phyloP scores from a whole-genome alignment of 1,140 invertebrate genomes.

The Leucophenga varia region DNA sequence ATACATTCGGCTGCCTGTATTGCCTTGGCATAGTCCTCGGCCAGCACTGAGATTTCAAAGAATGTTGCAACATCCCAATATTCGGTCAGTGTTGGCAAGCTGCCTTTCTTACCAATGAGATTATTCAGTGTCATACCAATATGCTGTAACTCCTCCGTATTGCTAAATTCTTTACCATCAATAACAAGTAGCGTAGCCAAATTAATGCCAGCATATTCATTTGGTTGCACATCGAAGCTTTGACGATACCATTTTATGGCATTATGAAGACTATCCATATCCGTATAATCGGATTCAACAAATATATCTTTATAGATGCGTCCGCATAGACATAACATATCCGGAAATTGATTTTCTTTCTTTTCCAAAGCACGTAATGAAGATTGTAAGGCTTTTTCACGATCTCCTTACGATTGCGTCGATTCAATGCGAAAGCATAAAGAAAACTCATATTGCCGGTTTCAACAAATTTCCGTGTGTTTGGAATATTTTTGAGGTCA shows the following conservation, averaged over 20 bases:
- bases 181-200: constrained; percentile 97
- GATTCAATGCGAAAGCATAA: constrained; percentile 97
- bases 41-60: constrained; percentile 97
- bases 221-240: constrained; percentile 96
- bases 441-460: constrained; percentile 88
- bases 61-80: constrained; percentile 99
- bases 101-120: constrained; percentile 97
- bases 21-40: constrained; percentile 96
- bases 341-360: constrained; percentile 91
- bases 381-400: constrained; percentile 89
- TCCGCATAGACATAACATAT: constrained; percentile 98
- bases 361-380: constrained; percentile 88
- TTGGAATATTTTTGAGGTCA: constrained; percentile 90
- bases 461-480: constrained; percentile 84
- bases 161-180: constrained; percentile 92
- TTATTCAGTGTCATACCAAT: constrained; percentile 93
- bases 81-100: constrained; percentile 86
- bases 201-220: constrained; percentile 99
- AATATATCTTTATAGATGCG: constrained; percentile 99
- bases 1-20: constrained; percentile 98
- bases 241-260: constrained; percentile 98
- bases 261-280: constrained; percentile 83
- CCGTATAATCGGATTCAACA: constrained; percentile 90
- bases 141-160: constrained; percentile 82
- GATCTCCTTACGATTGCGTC: constrained; percentile 89